Percentiles rank a stretch among this genome's conserved stretches.
Evolutionary conservation across 2,888 invertebrate genomes (phyloP).

Genomic region (Diploptera punctata): DNA sequence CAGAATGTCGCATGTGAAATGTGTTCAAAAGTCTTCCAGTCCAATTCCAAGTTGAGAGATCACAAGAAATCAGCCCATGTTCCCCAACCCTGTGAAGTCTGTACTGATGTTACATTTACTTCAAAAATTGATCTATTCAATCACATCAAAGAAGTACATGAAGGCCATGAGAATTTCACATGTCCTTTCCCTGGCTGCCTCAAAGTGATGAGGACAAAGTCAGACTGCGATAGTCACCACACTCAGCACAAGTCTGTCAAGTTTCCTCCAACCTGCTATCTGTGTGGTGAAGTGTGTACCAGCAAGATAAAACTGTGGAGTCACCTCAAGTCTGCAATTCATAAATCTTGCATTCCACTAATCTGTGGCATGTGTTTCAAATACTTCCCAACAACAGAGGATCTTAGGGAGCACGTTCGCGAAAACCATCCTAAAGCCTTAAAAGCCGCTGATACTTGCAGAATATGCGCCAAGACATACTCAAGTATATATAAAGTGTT

Average conservation of each 20-base stretch:
- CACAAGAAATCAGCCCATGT: slow-evolving; percentile 63
- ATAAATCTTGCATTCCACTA: slow-evolving; percentile 61
- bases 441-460: slow-evolving; percentile 60
- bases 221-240: slow-evolving; percentile 33
- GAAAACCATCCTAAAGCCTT: slow-evolving; percentile 59
- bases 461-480: slow-evolving; percentile 66
- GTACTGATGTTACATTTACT: slow-evolving; percentile 58
- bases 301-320: slow-evolving; percentile 27
- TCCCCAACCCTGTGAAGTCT: slow-evolving; percentile 61
- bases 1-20: slow-evolving; percentile 61
- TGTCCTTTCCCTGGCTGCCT: slow-evolving; percentile 26
- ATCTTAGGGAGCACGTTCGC: slow-evolving; percentile 62
- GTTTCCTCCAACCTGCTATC: slow-evolving; percentile 35
- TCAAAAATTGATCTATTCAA: slow-evolving; percentile 64
- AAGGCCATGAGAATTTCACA: slow-evolving; percentile 24
- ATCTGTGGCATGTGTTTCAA: slow-evolving; percentile 65
- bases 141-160: slow-evolving; percentile 56
- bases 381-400: slow-evolving; percentile 62
- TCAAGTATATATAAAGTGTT: slow-evolving; percentile 65
- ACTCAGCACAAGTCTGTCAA: slow-evolving; percentile 30
- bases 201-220: slow-evolving; percentile 20
- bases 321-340: slow-evolving; percentile 49
- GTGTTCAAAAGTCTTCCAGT: slow-evolving; percentile 63
- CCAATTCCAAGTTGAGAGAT: slow-evolving; percentile 61
- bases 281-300: slow-evolving; percentile 38